These are phyloP conservation scores for Heliconius melpomene DNA, from an alignment of 1,140 invertebrate genomes.

Conservation along the genomic window DNA sequence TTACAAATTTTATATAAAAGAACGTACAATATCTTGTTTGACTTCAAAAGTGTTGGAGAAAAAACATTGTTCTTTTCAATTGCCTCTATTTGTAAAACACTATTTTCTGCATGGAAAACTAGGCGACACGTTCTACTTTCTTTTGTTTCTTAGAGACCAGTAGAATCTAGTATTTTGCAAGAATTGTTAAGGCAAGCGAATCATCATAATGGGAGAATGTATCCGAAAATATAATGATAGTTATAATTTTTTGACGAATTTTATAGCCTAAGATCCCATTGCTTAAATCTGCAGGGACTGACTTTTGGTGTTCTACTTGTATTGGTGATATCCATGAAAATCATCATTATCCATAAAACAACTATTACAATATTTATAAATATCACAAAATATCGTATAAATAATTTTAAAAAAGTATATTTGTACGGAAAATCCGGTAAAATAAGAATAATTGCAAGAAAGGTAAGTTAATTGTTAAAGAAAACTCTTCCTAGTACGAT, in stretches of 20 bases:
- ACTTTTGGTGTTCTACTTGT: too few species aligned
- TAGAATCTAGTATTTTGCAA: slow-evolving; percentile 15
- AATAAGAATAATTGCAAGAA: background rate
- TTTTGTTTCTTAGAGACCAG: slow-evolving; percentile 17
- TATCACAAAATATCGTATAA: too few species aligned
- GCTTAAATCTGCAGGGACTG: too few species aligned
- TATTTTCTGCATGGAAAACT: slow-evolving; percentile 17
- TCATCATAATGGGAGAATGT: background rate
- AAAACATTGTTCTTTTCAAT: slow-evolving; percentile 20
- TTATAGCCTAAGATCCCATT: background rate
- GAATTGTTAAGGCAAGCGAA: background rate
- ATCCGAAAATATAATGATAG: background rate
- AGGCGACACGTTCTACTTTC: slow-evolving; percentile 11
- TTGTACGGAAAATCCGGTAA: too few species aligned
- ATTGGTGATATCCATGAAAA: too few species aligned
- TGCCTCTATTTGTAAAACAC: slow-evolving; percentile 17
- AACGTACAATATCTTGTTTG: slow-evolving; percentile 8
- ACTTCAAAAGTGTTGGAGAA: slow-evolving; percentile 12
- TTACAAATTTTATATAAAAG: background rate
- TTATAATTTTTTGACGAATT: background rate
- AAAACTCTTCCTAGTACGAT: background rate
- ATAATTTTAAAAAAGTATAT: too few species aligned
- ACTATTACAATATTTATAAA: too few species aligned
- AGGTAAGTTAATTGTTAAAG: background rate
- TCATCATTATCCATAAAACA: too few species aligned